These are phyloP conservation scores for Nematostella vectensis DNA, from an alignment of 92 coral and sea anemone species.

Conservation along the genomic window DNA sequence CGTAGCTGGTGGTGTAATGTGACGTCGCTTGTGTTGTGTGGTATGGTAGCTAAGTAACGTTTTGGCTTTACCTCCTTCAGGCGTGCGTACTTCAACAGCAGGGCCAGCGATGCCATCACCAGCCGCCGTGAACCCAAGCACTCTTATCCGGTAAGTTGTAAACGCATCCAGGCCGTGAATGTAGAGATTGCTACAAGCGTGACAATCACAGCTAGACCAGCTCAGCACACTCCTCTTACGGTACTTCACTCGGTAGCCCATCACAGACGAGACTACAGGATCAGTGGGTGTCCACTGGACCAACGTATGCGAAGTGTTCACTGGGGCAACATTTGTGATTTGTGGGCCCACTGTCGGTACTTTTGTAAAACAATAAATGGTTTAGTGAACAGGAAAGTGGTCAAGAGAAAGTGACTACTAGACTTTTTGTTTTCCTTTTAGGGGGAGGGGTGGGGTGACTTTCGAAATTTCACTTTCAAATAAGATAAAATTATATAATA, in stretches of 20 bases:
- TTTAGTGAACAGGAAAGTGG: not conserved
- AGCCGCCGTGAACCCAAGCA: not conserved
- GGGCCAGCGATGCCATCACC: slow-evolving; percentile 8
- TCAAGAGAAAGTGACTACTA: no score
- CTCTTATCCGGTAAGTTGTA: slow-evolving; percentile 3
- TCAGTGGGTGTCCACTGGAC: not conserved
- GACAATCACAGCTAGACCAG: slow-evolving; percentile 6
- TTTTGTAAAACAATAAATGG: not conserved
- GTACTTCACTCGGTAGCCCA: slow-evolving; percentile 3
- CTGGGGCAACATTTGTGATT: not conserved
- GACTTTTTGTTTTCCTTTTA: no score
- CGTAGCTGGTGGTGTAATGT: no score
- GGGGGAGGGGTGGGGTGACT: no score
- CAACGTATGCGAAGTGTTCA: not conserved
- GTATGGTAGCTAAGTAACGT: no score
- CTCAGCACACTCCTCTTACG: not conserved
- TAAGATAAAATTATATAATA: no score
- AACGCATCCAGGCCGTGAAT: not conserved
- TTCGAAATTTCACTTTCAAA: no score
- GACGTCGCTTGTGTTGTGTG: no score
- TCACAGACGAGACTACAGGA: not conserved
- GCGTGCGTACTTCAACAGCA: slow-evolving; percentile 3
- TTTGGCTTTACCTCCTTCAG: slow-evolving; percentile 4
- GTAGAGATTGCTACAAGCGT: not conserved
- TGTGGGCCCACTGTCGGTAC: slow-evolving; percentile 8